Conservation (phyloP, 2,113 vertebrate genomes). For the Stercorarius parasiticus region DNA sequence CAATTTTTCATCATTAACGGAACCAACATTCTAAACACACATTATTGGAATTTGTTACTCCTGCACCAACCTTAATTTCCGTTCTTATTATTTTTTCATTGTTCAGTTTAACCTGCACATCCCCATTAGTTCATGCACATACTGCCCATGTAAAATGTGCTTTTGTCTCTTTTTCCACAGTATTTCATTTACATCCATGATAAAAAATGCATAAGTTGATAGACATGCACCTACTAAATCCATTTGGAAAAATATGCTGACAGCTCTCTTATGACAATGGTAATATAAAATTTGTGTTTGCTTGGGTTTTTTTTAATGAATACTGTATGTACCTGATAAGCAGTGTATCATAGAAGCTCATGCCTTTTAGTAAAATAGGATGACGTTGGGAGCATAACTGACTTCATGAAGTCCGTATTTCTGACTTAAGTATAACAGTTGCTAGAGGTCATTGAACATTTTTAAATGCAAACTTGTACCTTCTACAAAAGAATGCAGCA, state of each 20-base stretch:
- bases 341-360: not conserved
- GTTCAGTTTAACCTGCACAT: not conserved
- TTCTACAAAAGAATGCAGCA: not conserved
- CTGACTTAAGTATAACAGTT: not conserved
- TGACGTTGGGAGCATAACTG: not conserved
- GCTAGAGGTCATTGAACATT: not conserved
- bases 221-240: not conserved
- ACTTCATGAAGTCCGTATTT: not conserved
- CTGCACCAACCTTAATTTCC: not conserved
- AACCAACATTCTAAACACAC: not conserved
- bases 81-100: not conserved
- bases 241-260: not conserved
- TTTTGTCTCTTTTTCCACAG: not conserved
- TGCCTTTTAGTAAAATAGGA: not conserved
- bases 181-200: not conserved
- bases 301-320: not conserved
- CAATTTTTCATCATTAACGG: not conserved
- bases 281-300: not conserved
- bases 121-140: not conserved
- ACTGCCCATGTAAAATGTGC: not conserved
- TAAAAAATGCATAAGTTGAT: not conserved
- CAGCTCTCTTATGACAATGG: not conserved
- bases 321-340: not conserved
- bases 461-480: not conserved
- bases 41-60: not conserved